Evolutionary conservation across 2,888 invertebrate species (phyloP).

Genomic region (Heliconius cydno): DNA sequence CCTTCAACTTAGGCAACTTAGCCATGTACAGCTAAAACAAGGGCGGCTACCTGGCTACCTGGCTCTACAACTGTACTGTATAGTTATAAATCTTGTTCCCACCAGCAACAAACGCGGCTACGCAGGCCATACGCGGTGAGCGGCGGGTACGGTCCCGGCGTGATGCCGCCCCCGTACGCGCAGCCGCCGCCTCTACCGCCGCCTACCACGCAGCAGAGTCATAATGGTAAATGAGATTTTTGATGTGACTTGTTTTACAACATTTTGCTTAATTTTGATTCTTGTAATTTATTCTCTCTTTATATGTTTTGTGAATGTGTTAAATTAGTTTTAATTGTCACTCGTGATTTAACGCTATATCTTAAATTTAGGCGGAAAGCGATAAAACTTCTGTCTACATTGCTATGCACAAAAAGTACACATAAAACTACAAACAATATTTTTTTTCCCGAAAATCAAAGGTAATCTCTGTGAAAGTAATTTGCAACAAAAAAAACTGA

Average conservation of each 20-base stretch:
- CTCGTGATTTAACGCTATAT: too few species aligned
- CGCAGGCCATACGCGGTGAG: constrained; percentile 68
- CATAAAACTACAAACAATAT: too few species aligned
- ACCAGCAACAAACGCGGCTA: constrained; percentile 70
- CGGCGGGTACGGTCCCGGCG: constrained; percentile 65
- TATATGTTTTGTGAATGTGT: neutral
- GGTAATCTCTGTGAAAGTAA: too few species aligned
- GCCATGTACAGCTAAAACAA: too few species aligned
- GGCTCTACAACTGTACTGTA: neutral
- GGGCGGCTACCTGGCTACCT: neutral
- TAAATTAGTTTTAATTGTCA: neutral
- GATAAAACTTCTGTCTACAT: too few species aligned
- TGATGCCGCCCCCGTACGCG: constrained; percentile 63
- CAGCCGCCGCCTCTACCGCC: constrained; percentile 58
- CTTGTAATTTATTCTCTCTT: neutral
- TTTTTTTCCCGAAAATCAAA: too few species aligned
- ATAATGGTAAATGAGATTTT: constrained; percentile 37
- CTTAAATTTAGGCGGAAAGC: too few species aligned
- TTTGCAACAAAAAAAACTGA: too few species aligned
- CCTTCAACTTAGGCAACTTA: neutral
- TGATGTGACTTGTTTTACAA: neutral
- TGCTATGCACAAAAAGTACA: too few species aligned
- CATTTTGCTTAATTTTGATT: neutral
- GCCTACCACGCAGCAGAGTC: constrained; percentile 47
- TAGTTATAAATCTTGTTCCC: neutral